Conservation (phyloP, 92 coral and sea anemone genomes). For the Scolanthus callimorphus region DNA sequence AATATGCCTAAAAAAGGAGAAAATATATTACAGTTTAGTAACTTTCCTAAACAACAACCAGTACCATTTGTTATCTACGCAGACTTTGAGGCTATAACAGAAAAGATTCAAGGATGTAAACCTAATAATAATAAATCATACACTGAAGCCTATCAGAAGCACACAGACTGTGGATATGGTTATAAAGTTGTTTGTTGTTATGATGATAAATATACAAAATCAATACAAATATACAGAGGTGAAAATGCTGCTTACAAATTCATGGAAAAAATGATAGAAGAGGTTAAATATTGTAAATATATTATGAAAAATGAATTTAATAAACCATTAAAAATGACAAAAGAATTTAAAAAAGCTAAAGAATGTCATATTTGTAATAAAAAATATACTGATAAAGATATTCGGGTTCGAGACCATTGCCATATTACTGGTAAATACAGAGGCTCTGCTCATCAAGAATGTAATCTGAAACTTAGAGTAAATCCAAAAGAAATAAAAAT, state of each 20-base stretch:
- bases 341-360: slow-evolving; percentile 4
- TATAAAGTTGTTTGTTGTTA: slow-evolving; percentile 41
- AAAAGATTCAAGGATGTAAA: slow-evolving; percentile 4
- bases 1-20: slow-evolving; percentile 31
- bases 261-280: slow-evolving; percentile 18
- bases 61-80: slow-evolving; percentile 39
- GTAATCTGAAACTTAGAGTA: slow-evolving; percentile 13
- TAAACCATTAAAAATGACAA: slow-evolving; percentile 7
- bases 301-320: slow-evolving; percentile 11
- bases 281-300: slow-evolving; percentile 14
- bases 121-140: slow-evolving; percentile 19
- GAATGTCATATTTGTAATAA: slow-evolving; percentile 9
- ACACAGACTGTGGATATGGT: slow-evolving; percentile 27
- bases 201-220: slow-evolving; percentile 29
- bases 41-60: slow-evolving; percentile 15
- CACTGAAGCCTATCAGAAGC: slow-evolving; percentile 29
- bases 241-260: slow-evolving; percentile 9
- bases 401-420: slow-evolving; percentile 22
- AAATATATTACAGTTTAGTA: slow-evolving; percentile 1
- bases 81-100: slow-evolving; percentile 38
- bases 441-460: slow-evolving; percentile 32
- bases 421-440: slow-evolving; percentile 20
- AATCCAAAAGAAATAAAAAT: slow-evolving; percentile 5
- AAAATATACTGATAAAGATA: slow-evolving; percentile 7
- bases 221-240: slow-evolving; percentile 17